Evolutionary conservation across 2,797 vertebrate genomes (phyloP).

Genomic region (Oreortyx pictus): DNA sequence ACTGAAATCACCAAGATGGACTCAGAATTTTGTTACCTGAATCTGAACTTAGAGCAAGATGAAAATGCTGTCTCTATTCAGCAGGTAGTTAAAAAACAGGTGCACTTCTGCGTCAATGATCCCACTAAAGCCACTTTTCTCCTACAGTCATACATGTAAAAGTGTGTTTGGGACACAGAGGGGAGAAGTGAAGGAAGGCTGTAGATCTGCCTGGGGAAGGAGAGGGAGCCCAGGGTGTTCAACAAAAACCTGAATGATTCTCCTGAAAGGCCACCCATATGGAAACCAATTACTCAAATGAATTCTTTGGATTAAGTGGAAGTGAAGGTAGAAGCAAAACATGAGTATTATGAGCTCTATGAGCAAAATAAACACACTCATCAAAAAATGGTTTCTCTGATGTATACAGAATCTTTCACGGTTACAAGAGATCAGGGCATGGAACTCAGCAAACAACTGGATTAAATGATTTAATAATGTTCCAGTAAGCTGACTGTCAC

Average conservation of each 20-base stretch:
- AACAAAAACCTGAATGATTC: not conserved
- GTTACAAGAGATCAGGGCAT: not conserved
- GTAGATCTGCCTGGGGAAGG: fast-evolving
- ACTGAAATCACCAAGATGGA: not conserved
- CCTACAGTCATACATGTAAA: not conserved
- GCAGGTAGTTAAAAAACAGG: not conserved
- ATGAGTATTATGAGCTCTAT: not conserved
- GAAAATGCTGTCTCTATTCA: not conserved
- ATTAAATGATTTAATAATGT: slow-evolving; percentile 37
- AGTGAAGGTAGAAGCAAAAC: not conserved
- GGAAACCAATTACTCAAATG: not conserved
- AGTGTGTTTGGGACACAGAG: not conserved
- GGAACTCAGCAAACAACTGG: slow-evolving; percentile 19
- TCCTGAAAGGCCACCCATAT: not conserved
- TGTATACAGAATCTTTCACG: slow-evolving; percentile 24
- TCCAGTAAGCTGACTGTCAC: slow-evolving; percentile 12
- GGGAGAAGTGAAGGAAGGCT: not conserved
- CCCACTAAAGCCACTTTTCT: not conserved
- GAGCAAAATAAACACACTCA: slow-evolving; percentile 5
- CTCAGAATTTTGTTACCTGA: not conserved
- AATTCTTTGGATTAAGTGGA: not conserved
- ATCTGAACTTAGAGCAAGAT: not conserved
- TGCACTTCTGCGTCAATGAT: not conserved
- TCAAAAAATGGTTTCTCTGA: not conserved
- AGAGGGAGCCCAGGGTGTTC: not conserved